These are phyloP conservation scores for Bufotes viridis DNA, from an alignment of 2,797 vertebrate genomes.

Conservation along the genomic window DNA sequence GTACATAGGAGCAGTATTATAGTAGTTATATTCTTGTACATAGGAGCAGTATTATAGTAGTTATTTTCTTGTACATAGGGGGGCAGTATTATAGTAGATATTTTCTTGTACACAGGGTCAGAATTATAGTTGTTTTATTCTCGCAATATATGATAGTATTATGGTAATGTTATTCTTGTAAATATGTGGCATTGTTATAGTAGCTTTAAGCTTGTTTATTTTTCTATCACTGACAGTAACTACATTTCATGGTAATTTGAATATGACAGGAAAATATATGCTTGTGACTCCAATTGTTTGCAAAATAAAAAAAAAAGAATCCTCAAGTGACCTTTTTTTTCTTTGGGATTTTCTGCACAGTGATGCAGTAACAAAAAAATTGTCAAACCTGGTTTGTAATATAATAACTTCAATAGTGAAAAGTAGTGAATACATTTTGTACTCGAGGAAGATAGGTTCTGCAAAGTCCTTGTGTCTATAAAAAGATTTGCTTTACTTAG, in stretches of 20 bases:
- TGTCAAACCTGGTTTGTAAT: constrained; percentile 7
- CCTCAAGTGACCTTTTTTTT: neutral
- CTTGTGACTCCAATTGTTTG: neutral
- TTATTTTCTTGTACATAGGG: neutral
- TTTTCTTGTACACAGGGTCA: neutral
- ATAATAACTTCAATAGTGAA: constrained; percentile 1
- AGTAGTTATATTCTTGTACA: neutral
- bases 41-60: neutral
- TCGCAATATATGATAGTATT: neutral
- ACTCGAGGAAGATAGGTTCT: neutral
- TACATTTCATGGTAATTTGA: no score
- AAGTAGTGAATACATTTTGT: neutral
- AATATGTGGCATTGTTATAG: neutral
- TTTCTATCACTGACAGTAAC: no score
- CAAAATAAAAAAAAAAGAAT: neutral
- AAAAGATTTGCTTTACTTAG: neutral
- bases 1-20: neutral
- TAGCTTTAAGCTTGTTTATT: neutral
- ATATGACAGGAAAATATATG: neutral
- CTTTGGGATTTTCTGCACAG: constrained; percentile 16
- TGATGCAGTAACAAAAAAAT: neutral
- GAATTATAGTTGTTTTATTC: neutral
- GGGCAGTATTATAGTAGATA: neutral
- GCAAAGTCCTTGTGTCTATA: neutral
- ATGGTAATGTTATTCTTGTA: neutral